Conservation (phyloP, 2,888 invertebrate genomes). For the Volucella bombylans region DNA sequence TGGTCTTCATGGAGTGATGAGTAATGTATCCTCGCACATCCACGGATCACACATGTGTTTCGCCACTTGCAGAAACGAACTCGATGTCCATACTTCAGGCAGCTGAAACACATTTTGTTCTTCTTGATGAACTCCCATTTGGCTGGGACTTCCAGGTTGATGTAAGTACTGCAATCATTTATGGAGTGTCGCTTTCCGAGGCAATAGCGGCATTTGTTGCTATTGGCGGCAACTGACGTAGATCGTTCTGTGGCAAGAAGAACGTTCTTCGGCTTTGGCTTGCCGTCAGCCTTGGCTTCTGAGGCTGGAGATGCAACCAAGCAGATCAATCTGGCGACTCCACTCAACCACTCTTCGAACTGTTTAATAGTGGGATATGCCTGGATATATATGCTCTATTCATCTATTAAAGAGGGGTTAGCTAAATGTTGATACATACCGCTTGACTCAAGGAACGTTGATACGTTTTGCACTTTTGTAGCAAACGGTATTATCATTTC, state of each 20-base stretch:
- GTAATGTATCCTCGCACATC: constrained; percentile 19
- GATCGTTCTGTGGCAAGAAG: background rate
- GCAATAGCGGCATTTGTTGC: constrained; percentile 16
- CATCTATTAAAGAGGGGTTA: too few species aligned
- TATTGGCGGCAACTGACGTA: background rate
- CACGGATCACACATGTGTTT: constrained; percentile 7
- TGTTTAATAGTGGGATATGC: constrained; percentile 13
- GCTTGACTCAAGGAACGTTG: too few species aligned
- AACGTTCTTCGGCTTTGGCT: background rate
- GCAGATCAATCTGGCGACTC: constrained; percentile 3
- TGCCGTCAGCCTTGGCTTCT: background rate
- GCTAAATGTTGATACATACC: too few species aligned
- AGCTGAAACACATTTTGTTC: constrained; percentile 27
- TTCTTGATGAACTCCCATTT: constrained; percentile 28
- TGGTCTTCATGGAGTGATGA: constrained; percentile 11
- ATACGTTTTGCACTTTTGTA: too few species aligned
- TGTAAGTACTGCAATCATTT: background rate
- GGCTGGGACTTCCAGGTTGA: background rate
- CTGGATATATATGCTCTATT: too few species aligned
- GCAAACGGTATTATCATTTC: too few species aligned
- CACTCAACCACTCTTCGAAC: constrained; percentile 30
- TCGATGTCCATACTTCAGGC: constrained; percentile 24
- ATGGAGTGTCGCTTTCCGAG: background rate
- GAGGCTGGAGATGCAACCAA: constrained; percentile 2
- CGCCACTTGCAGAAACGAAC: background rate